phyloP scores from a whole-genome alignment of 2,888 invertebrate genomes.

The Cotesia congregata region DNA sequence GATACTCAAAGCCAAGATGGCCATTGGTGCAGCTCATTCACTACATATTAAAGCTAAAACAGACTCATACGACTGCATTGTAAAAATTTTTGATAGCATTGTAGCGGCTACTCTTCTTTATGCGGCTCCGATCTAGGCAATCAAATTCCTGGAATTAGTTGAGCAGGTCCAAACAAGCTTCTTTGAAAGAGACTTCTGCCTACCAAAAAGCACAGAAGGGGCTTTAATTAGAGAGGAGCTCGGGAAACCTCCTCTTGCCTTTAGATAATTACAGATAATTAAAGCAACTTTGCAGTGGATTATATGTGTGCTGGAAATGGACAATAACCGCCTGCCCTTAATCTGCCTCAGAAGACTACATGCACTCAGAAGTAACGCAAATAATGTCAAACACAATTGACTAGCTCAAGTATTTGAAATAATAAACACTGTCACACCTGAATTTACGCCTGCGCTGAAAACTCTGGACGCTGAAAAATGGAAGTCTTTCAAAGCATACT shows the following conservation, averaged over 20 bases:
- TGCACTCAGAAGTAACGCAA: too few species aligned
- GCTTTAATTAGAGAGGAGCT: neutral
- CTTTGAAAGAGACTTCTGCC: slow-evolving; percentile 19
- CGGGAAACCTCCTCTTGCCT: neutral
- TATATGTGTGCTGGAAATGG: neutral
- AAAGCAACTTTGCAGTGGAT: slow-evolving; percentile 1
- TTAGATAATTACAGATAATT: too few species aligned
- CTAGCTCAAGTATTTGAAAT: too few species aligned
- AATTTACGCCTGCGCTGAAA: too few species aligned
- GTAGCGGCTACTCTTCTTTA: neutral
- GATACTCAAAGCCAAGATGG: neutral
- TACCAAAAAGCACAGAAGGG: neutral
- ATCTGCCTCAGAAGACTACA: neutral
- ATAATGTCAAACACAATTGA: too few species aligned
- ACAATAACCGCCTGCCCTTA: neutral
- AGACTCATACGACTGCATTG: neutral
- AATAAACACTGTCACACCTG: too few species aligned
- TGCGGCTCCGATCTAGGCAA: slow-evolving; percentile 22
- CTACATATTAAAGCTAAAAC: neutral
- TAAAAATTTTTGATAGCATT: neutral
- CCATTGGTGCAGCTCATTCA: neutral
- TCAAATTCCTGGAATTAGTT: slow-evolving; percentile 28
- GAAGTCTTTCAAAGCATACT: too few species aligned
- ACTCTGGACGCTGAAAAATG: too few species aligned
- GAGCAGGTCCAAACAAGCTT: slow-evolving; percentile 27